Percentiles rank a stretch among this genome's conserved stretches.
These are phyloP conservation scores for Drosophila seguyi DNA, from an alignment of 1,140 invertebrate species.

Conservation along the genomic window DNA sequence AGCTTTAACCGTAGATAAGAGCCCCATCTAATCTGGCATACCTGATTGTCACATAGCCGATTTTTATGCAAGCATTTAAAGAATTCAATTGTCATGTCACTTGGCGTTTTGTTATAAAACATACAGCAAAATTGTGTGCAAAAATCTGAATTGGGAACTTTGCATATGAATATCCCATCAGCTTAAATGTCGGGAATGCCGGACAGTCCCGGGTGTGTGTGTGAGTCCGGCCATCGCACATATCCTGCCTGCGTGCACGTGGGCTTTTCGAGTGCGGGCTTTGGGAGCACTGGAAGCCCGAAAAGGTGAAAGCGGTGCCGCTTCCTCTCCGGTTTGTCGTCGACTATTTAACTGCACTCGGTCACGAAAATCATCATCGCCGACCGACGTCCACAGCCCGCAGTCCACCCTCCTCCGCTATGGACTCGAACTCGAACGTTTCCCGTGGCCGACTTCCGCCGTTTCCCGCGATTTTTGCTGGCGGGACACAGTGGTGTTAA, in stretches of 20 bases:
- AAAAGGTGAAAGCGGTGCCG: conserved; percentile 55
- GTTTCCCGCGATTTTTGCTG: conserved; percentile 1
- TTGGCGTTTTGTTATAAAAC: conserved; percentile 8
- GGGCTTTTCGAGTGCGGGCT: conserved; percentile 11
- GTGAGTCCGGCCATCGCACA: conserved; percentile 15
- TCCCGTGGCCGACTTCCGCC: conserved; percentile 59
- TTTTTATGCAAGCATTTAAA: not conserved
- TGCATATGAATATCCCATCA: conserved; percentile 55
- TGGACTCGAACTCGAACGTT: conserved; percentile 40
- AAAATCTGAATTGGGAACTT: conserved; percentile 20
- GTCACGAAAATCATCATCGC: conserved; percentile 79
- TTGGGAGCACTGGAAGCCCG: conserved; percentile 43
- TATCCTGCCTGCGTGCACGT: conserved; percentile 42
- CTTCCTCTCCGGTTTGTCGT: conserved; percentile 67
- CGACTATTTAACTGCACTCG: conserved; percentile 80
- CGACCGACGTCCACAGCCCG: conserved; percentile 32
- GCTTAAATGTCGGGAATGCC: conserved; percentile 49
- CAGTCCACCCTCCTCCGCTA: conserved; percentile 17
- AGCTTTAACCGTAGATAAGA: conserved; percentile 7
- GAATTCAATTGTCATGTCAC: conserved; percentile 13
- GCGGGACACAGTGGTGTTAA: conserved; percentile 23
- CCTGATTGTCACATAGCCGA: not conserved
- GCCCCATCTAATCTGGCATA: not conserved
- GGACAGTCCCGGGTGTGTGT: conserved; percentile 1
- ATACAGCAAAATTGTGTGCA: conserved; percentile 28